phyloP scores from a whole-genome alignment of 2,888 invertebrate species.

The Seladonia tumulorum region DNA sequence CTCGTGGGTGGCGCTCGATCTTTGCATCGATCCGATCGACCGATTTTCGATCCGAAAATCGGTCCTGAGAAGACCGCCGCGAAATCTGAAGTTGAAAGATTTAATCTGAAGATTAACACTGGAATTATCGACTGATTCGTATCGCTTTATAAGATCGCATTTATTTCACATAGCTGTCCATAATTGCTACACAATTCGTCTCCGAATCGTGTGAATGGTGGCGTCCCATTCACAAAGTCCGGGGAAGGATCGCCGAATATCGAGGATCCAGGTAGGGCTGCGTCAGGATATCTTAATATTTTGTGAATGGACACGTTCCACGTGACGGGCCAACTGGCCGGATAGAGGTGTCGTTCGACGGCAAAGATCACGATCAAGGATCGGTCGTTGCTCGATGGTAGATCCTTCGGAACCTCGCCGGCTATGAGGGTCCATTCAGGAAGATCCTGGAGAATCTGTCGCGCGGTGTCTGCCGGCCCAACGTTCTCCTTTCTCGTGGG shows the following conservation, averaged over 20 bases:
- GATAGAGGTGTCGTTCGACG: constrained; percentile 36
- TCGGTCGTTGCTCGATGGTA: constrained; percentile 41
- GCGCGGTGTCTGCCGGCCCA: constrained; percentile 53
- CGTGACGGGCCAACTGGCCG: constrained; percentile 5
- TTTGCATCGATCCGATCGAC: neutral
- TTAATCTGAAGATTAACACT: too few relatives aligned
- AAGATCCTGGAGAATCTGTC: constrained; percentile 54
- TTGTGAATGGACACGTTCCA: constrained; percentile 73
- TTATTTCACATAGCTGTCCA: neutral
- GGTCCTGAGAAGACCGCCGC: neutral
- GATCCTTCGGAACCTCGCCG: constrained; percentile 73
- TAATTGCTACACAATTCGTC: neutral
- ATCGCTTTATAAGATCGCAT: too few relatives aligned
- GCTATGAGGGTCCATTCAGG: constrained; percentile 78
- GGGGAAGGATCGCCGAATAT: neutral
- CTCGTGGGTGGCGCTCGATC: too few relatives aligned
- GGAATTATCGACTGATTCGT: too few relatives aligned
- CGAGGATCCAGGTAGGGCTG: constrained; percentile 31
- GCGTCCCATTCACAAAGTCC: neutral
- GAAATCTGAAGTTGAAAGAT: neutral
- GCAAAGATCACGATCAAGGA: constrained; percentile 25
- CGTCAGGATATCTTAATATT: constrained; percentile 69
- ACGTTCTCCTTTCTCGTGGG: constrained; percentile 52
- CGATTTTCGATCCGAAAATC: neutral
- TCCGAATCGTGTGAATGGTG: neutral